phyloP scores from a whole-genome alignment of 2,888 invertebrate species.

The Megastigmus dorsalis region DNA sequence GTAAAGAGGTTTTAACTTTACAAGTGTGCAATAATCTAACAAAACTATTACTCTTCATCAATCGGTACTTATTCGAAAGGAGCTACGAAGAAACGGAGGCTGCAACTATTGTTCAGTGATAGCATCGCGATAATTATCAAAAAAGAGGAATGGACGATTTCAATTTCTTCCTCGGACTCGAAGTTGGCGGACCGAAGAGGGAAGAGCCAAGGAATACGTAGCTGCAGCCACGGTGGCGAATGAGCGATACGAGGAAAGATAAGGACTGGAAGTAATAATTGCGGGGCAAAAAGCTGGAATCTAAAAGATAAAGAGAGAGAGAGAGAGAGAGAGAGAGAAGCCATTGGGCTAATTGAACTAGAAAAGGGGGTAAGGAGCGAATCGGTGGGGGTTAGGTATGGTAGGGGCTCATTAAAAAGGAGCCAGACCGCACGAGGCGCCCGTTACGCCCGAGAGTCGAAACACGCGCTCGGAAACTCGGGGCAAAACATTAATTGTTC shows the following conservation, averaged over 20 bases:
- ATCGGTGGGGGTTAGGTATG: no score
- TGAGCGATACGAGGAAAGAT: neutral
- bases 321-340: neutral
- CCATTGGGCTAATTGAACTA: slow-evolving; percentile 45
- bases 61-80: no score
- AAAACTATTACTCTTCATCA: no score
- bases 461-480: slow-evolving; percentile 10
- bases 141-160: slow-evolving; percentile 23
- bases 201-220: neutral
- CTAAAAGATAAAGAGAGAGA: neutral
- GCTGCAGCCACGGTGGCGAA: no score
- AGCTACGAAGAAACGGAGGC: no score
- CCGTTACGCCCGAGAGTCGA: slow-evolving; percentile 21
- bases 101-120: no score
- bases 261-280: neutral
- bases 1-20: no score
- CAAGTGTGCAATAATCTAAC: no score
- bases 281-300: no score
- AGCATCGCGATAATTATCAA: neutral
- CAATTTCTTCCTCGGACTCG: neutral
- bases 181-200: neutral
- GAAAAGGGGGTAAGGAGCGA: no score
- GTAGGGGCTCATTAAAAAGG: slow-evolving; percentile 44
- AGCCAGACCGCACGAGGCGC: slow-evolving; percentile 11
- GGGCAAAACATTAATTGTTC: slow-evolving; percentile 48